phyloP scores from a whole-genome alignment of 2,888 invertebrate species.

The Calameuta pallipes region DNA sequence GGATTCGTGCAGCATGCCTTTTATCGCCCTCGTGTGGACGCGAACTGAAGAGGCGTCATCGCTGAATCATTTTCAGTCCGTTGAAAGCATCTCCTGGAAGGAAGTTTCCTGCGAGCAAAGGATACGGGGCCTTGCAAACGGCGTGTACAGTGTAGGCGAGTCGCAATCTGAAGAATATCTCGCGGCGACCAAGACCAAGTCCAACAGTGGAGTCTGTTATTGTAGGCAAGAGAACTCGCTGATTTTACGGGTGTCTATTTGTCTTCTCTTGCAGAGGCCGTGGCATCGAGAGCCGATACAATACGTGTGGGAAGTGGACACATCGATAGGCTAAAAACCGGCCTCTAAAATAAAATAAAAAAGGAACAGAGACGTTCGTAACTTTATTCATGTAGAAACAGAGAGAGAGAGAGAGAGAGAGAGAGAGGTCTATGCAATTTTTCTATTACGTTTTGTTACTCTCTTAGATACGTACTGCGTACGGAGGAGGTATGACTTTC shows the following conservation, averaged over 20 bases:
- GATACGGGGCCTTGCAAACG: not conserved
- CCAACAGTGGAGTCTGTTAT: not conserved
- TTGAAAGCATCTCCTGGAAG: not conserved
- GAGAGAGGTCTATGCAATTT: not conserved
- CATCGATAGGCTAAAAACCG: slow-evolving; percentile 16
- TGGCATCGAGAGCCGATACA: slow-evolving; percentile 4
- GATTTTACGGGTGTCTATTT: slow-evolving; percentile 15
- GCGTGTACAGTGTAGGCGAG: slow-evolving; percentile 25
- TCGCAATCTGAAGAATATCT: slow-evolving; percentile 28
- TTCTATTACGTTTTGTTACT: not conserved
- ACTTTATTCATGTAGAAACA: not conserved
- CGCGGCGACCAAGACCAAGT: not conserved
- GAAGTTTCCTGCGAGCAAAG: not conserved
- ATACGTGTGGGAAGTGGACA: slow-evolving; percentile 24
- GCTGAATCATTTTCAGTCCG: not conserved
- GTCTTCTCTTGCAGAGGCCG: not conserved
- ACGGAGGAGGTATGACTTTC: not conserved
- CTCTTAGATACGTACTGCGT: not conserved
- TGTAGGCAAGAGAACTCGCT: not conserved
- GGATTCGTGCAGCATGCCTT: not conserved
- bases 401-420: not conserved
- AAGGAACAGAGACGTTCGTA: slow-evolving; percentile 10
- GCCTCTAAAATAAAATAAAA: not conserved
- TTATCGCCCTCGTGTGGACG: not conserved
- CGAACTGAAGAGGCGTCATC: not conserved